Evolutionary conservation across 2,113 vertebrate species (phyloP).

Genomic region (Apistogramma diplotaenia): DNA sequence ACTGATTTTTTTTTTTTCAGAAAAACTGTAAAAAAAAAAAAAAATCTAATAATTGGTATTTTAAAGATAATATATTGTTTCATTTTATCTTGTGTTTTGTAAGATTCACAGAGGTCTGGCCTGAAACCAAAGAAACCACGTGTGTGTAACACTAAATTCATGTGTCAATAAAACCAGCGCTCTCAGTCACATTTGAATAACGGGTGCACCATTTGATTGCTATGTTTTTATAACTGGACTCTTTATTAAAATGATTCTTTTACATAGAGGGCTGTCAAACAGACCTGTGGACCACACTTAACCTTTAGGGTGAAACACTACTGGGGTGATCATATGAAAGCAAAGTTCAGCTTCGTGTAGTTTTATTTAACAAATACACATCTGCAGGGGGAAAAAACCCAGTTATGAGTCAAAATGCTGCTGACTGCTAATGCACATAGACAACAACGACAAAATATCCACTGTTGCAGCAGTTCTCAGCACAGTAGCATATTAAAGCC

Average conservation of each 20-base stretch:
- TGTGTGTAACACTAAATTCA: conserved; percentile 7
- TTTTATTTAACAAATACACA: conserved; percentile 53
- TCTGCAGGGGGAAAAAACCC: conserved; percentile 17
- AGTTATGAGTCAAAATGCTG: conserved; percentile 14
- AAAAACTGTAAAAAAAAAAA: conserved; percentile 2
- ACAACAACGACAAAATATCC: not conserved
- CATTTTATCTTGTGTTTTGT: not conserved
- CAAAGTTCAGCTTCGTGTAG: not conserved
- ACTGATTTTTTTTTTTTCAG: conserved; percentile 2
- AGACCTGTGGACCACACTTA: not conserved
- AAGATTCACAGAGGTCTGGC: conserved; percentile 4
- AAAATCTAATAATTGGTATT: not conserved
- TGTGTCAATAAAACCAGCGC: conserved; percentile 55
- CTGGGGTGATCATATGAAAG: not conserved
- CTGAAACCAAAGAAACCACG: conserved; percentile 20
- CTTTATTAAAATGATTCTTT: not conserved
- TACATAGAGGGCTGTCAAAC: not conserved
- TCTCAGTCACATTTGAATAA: not conserved
- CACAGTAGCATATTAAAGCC: not conserved
- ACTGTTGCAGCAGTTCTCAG: not conserved
- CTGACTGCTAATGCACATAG: not conserved
- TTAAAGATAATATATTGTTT: conserved; percentile 37
- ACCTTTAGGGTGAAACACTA: not conserved
- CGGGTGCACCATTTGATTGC: not conserved
- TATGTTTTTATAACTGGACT: not conserved